Evolutionary conservation across 2,797 vertebrate genomes (phyloP), one percentile per base, ranked within the genome.

Genomic region (Anguilla anguilla): DNA sequence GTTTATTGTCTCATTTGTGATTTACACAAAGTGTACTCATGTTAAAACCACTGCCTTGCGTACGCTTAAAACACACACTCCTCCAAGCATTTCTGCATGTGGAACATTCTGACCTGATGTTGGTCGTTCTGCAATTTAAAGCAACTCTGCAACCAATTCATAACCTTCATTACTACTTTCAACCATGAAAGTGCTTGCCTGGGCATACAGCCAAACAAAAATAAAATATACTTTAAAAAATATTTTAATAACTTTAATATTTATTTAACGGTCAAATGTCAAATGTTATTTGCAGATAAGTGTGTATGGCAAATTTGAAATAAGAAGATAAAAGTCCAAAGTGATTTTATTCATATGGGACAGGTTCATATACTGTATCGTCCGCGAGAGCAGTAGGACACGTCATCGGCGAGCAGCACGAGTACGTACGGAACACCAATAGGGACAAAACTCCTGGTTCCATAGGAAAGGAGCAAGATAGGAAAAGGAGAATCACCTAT

Each of bases 321-420:
- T 43, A 43, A 79, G 31, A 69, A 74, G 11, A 39, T 77, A 77
- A 39, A 77, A 79, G 74, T 79, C 74, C 74, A 46, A 7, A 19
- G 15, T 43, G 43, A 79, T 43, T 79, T 43, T 43, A 43, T 79
- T 43, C 74, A 22, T 22, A 46, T 79, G 74, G 74, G 74, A 79
- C 74, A 43, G 35, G 35, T 46, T 79, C 4, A 79, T 39, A 43
- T 15, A 79, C 17, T 79, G 13, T 79, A 10, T 46, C 10, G 82
- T 84, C 59, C 28, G 39, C 59, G 2, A 31, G 46, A 82, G 79
- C 6, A 10, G 83, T 39, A 69, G 69, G 72, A 49, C 55, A 85
- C 87, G 87, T 88, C 87, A 88, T 64, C 69, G 31, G 22, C 74
- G 74, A 79, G 43, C 39, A 13, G 69, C 15, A 43, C 74, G 5